A percentile compares a stretch with the other conserved stretches of the same genome.
Evolutionary conservation across 1,140 invertebrate species (phyloP).

Genomic region (Medauroidea extradentata): DNA sequence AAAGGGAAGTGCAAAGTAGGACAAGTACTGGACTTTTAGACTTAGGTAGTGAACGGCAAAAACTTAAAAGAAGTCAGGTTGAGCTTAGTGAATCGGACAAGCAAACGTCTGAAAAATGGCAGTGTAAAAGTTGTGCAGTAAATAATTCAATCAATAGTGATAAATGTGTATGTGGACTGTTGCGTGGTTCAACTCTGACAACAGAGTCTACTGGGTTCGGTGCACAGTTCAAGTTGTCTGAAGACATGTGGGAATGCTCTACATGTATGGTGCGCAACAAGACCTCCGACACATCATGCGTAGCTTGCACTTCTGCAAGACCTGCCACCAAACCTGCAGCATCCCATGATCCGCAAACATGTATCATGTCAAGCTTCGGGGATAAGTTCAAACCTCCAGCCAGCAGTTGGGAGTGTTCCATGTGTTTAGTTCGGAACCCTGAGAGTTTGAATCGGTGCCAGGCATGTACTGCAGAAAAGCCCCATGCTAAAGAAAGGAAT

Average conservation of each 20-base stretch:
- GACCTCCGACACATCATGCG: slow-evolving; percentile 50
- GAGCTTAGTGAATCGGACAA: too few species aligned
- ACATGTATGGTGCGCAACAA: slow-evolving; percentile 63
- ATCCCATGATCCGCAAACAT: neutral
- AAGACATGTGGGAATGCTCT: slow-evolving; percentile 59
- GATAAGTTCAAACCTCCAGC: slow-evolving; percentile 45
- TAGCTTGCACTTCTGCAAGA: slow-evolving; percentile 57
- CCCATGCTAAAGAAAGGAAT: slow-evolving; percentile 22
- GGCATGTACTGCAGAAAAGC: slow-evolving; percentile 1
- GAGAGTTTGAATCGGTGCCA: neutral
- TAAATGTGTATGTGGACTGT: too few species aligned
- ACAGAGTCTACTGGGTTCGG: slow-evolving; percentile 50
- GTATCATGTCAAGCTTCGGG: slow-evolving; percentile 37
- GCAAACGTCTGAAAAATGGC: too few species aligned
- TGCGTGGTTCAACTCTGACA: too few species aligned
- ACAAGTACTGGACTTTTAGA: too few species aligned
- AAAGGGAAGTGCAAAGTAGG: too few species aligned
- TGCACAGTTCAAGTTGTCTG: slow-evolving; percentile 49
- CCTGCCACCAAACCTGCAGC: slow-evolving; percentile 7
- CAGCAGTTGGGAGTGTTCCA: slow-evolving; percentile 55
- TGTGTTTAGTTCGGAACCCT: slow-evolving; percentile 54
- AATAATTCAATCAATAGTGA: too few species aligned
- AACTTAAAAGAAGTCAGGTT: too few species aligned
- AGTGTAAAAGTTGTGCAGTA: too few species aligned
- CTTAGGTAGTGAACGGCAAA: too few species aligned